A percentile compares a stretch with the other conserved stretches of the same genome.
Conservation (phyloP, 2,113 vertebrate genomes). For the Ranitomeya imitator region DNA sequence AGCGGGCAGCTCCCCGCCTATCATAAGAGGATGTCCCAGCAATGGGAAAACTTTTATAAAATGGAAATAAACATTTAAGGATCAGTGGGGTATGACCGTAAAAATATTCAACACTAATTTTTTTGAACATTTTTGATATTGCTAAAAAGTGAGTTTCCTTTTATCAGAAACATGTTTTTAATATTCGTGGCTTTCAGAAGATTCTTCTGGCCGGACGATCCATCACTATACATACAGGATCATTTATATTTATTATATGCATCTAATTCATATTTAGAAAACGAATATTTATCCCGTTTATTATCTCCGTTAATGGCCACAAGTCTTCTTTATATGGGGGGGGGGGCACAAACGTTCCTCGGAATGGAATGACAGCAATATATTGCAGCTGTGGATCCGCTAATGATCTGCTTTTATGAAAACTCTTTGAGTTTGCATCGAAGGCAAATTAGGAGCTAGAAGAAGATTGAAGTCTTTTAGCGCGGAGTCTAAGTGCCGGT, state of each 20-base stretch:
- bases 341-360: constrained; percentile 24
- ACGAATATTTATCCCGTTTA: constrained; percentile 12
- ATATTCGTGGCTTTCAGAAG: neutral
- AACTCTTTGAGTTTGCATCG: constrained; percentile 61
- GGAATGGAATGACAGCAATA: constrained; percentile 25
- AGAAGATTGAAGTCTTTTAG: constrained; percentile 67
- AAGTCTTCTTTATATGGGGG: constrained; percentile 21
- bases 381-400: constrained; percentile 53
- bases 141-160: no score
- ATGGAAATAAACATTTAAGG: no score
- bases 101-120: no score
- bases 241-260: constrained; percentile 47
- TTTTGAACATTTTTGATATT: no score
- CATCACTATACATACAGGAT: neutral
- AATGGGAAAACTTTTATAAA: no score
- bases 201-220: neutral
- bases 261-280: constrained; percentile 26
- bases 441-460: constrained; percentile 63
- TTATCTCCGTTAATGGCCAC: constrained; percentile 39
- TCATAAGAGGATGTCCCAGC: no score
- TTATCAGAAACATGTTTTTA: no score
- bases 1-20: no score
- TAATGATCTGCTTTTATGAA: constrained; percentile 64
- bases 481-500: constrained; percentile 67
- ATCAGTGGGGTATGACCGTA: no score